Conservation (phyloP, 2,113 vertebrate species). For the Tauraco erythrolophus region DNA sequence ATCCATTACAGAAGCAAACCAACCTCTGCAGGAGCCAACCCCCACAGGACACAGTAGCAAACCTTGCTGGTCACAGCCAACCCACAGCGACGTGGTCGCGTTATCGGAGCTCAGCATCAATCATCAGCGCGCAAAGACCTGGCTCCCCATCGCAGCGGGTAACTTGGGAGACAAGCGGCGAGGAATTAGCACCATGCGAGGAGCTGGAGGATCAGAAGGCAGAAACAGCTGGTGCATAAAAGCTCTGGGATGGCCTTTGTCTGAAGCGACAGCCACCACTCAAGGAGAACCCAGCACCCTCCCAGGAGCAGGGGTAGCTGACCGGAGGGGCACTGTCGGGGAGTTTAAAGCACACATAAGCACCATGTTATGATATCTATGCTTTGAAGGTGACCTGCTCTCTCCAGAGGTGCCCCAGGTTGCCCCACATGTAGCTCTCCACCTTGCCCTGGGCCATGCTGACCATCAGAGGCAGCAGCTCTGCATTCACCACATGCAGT, state of each 20-base stretch:
- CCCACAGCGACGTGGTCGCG: rapidly evolving
- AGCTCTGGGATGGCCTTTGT: background rate
- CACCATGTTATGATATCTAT: background rate
- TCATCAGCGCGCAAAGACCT: background rate
- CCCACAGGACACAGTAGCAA: background rate
- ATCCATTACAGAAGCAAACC: background rate
- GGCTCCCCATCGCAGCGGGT: background rate
- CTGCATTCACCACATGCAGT: rapidly evolving
- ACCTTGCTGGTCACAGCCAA: background rate
- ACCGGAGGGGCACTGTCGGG: background rate
- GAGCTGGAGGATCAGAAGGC: background rate
- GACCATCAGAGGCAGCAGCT: background rate
- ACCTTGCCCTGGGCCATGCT: background rate
- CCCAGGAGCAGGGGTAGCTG: background rate
- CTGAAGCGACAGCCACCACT: background rate
- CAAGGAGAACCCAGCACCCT: background rate
- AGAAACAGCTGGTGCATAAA: background rate
- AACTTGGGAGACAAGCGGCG: rapidly evolving
- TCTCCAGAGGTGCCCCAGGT: background rate
- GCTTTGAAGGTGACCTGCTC: background rate
- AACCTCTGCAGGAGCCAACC: background rate
- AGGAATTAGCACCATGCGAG: background rate
- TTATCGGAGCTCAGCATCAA: background rate
- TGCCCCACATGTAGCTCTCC: rapidly evolving
- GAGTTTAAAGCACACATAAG: background rate